Conservation (phyloP, 2,888 invertebrate species). For the Amitus sp. region DNA sequence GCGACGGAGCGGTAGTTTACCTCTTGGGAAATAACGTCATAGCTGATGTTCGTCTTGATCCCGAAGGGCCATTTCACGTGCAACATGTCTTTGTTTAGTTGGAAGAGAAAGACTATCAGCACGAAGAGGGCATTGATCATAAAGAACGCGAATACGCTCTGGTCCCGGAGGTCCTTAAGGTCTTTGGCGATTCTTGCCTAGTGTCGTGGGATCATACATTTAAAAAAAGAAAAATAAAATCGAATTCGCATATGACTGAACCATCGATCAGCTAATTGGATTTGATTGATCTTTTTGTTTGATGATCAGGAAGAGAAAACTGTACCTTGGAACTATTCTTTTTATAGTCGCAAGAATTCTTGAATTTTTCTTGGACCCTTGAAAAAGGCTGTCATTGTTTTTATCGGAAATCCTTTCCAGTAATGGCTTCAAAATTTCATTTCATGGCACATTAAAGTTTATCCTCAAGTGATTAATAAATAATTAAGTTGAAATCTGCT, state of each 20-base stretch:
- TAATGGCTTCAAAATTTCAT: no score
- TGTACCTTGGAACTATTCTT: no score
- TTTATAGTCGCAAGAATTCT: no score
- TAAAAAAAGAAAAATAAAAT: slow-evolving; percentile 18
- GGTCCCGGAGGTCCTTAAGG: slow-evolving; percentile 93
- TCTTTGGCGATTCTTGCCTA: slow-evolving; percentile 91
- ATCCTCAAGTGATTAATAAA: no score
- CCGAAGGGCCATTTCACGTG: slow-evolving; percentile 97
- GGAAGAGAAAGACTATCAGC: slow-evolving; percentile 97
- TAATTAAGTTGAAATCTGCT: no score
- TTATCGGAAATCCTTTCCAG: no score
- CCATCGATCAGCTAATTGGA: no score
- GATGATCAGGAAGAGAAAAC: no score
- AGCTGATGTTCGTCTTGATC: slow-evolving; percentile 92
- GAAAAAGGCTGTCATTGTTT: no score
- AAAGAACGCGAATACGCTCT: slow-evolving; percentile 95
- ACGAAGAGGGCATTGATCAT: slow-evolving; percentile 99
- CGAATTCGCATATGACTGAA: slow-evolving; percentile 9
- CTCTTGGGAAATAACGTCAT: slow-evolving; percentile 90
- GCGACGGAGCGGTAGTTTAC: slow-evolving; percentile 72
- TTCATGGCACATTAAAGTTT: no score
- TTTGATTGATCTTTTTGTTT: no score
- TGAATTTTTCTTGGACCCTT: no score
- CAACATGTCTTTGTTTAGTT: slow-evolving; percentile 96
- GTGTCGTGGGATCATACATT: slow-evolving; percentile 43